Percentiles rank a stretch among this genome's conserved stretches.
Conservation (phyloP, 2,888 invertebrate species). For the Eristalis tenax region DNA sequence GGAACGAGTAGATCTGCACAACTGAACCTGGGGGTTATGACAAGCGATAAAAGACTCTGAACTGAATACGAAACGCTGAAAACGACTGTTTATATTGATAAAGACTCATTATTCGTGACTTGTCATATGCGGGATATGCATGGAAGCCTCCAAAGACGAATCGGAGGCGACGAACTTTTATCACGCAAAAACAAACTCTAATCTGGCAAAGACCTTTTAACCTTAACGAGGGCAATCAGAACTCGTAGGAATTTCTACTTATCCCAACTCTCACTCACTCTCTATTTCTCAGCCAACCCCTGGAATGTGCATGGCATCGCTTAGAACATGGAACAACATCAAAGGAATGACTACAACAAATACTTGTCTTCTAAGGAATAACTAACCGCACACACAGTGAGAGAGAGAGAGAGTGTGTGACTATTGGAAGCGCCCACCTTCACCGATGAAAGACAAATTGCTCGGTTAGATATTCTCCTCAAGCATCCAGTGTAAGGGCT, state of each 20-base stretch:
- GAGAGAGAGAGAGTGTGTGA: background rate
- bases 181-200: background rate
- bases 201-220: background rate
- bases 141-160: background rate
- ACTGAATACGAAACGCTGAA: background rate
- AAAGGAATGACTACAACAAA: constrained; percentile 3
- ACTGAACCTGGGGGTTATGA: background rate
- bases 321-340: background rate
- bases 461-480: background rate
- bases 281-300: background rate
- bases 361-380: background rate
- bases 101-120: background rate
- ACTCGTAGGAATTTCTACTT: background rate
- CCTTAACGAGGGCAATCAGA: background rate
- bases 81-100: background rate
- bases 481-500: background rate
- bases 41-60: background rate
- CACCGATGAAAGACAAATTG: constrained; percentile 9
- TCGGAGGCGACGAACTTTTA: background rate
- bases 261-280: background rate
- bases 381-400: background rate
- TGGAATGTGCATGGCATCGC: background rate
- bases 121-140: background rate
- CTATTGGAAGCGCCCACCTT: background rate
- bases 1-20: background rate